Conservation (phyloP, 2,888 invertebrate species). For the Keiferia lycopersicella region DNA sequence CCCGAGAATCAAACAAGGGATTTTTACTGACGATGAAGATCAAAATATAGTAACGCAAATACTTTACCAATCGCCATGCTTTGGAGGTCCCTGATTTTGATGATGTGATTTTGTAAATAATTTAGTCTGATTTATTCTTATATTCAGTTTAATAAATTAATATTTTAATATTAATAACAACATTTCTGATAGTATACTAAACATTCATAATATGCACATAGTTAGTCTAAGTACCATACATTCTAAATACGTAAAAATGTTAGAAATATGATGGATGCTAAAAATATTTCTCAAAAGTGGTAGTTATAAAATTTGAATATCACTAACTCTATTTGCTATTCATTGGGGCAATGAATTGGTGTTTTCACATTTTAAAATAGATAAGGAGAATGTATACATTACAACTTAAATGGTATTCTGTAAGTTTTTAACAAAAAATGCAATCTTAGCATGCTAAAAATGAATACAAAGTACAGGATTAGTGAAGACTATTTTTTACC, state of each 20-base stretch:
- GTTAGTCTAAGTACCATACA: constrained; percentile 11
- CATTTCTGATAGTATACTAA: constrained; percentile 14
- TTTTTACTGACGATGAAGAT: no score
- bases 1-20: no score
- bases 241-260: neutral
- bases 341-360: neutral
- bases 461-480: neutral
- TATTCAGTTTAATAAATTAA: constrained; percentile 23
- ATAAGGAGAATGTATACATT: no score
- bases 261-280: neutral
- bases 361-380: neutral
- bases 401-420: no score
- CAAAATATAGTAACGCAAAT: neutral
- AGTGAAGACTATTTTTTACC: neutral
- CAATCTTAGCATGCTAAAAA: neutral
- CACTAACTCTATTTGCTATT: neutral
- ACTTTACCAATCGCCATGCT: neutral
- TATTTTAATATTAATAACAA: constrained; percentile 17
- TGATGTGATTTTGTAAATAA: neutral
- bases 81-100: neutral
- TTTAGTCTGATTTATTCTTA: constrained; percentile 12
- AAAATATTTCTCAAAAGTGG: neutral
- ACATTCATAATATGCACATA: constrained; percentile 12
- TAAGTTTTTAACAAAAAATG: no score
- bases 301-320: neutral